A percentile compares a stretch with the other conserved stretches of the same genome.
Conservation (phyloP, 2,797 vertebrate species). For the Sphenopsis melanotis region DNA sequence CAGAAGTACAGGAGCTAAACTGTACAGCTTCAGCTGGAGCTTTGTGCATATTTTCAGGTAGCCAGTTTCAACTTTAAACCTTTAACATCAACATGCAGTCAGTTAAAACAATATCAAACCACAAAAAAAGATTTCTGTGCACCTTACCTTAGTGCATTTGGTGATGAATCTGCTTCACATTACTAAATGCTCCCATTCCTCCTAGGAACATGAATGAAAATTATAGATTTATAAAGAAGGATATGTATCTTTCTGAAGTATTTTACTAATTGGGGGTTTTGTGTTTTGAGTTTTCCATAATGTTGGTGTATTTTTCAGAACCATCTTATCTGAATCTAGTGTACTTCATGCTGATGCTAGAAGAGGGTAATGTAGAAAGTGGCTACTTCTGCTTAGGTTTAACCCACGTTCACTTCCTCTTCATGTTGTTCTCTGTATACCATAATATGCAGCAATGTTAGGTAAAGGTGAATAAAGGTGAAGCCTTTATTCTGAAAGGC, state of each 20-base stretch:
- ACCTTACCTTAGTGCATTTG: neutral
- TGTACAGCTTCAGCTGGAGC: neutral
- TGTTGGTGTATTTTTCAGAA: neutral
- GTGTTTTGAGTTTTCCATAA: neutral
- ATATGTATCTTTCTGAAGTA: neutral
- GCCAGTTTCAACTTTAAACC: neutral
- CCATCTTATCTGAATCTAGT: neutral
- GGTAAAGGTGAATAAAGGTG: neutral
- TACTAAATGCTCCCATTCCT: neutral
- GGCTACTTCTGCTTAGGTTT: neutral
- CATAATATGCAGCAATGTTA: neutral
- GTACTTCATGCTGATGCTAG: neutral
- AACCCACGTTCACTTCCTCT: neutral
- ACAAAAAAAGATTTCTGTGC: neutral
- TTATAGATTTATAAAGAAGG: neutral
- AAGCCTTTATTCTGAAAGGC: neutral
- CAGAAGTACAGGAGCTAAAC: neutral
- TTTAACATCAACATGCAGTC: neutral
- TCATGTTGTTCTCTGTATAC: neutral
- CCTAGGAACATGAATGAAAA: neutral
- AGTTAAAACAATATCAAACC: neutral
- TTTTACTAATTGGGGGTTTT: neutral
- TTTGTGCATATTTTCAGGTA: neutral
- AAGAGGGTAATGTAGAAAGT: neutral
- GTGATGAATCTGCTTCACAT: neutral